Evolutionary conservation across 2,888 invertebrate genomes (phyloP).

Genomic region (Schrankia costaestrigalis): DNA sequence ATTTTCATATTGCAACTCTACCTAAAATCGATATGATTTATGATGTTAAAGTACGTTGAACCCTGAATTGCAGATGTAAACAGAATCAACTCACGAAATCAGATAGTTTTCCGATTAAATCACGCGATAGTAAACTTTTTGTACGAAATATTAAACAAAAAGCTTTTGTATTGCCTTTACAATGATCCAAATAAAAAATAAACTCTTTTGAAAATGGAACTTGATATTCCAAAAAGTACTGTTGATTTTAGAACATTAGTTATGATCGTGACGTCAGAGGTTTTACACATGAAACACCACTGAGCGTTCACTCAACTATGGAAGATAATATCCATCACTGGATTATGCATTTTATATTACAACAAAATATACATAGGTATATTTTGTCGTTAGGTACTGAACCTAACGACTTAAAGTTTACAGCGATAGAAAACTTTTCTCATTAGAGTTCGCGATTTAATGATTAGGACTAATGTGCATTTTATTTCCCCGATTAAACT

Average conservation of each 20-base stretch:
- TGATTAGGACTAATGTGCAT: conserved; percentile 18
- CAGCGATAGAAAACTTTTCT: conserved; percentile 27
- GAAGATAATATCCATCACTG: too few species aligned
- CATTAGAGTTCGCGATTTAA: conserved; percentile 23
- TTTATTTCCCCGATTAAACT: conserved; percentile 15
- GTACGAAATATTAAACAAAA: conserved; percentile 1
- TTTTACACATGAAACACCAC: too few species aligned
- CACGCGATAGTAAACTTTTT: conserved; percentile 29
- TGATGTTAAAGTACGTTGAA: conserved; percentile 37
- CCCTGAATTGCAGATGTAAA: conserved; percentile 34
- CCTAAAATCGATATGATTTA: conserved; percentile 26
- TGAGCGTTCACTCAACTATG: too few species aligned
- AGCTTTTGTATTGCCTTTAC: conserved; percentile 3
- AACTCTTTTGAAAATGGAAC: too few species aligned
- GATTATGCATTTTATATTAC: too few species aligned
- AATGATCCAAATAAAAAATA: too few species aligned
- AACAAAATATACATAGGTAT: too few species aligned
- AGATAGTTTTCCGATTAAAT: conserved; percentile 22
- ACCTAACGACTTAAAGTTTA: too few species aligned
- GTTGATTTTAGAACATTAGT: too few species aligned
- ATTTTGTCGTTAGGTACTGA: too few species aligned
- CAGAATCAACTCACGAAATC: conserved; percentile 25
- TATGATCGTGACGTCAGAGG: too few species aligned
- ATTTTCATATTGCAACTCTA: conserved; percentile 18
- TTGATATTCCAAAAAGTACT: too few species aligned